Evolutionary conservation across 2,888 invertebrate genomes (phyloP).

Genomic region (Strigamia transsilvanica): DNA sequence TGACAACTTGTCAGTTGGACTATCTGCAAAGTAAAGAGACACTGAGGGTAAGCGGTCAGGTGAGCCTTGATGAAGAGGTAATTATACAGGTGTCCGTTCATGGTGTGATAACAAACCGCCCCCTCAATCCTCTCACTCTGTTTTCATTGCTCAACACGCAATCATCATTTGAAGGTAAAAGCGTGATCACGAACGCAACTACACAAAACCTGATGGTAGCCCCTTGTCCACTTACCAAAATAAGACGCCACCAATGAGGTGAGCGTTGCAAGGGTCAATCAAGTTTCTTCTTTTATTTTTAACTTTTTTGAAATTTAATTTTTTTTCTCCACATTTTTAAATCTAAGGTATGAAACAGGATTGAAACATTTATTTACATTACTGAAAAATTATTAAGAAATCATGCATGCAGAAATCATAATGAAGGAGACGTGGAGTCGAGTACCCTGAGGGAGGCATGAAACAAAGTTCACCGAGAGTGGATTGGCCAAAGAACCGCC

Average conservation of each 20-base stretch:
- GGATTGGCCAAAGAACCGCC: constrained; percentile 48
- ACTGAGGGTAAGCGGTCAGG: constrained; percentile 35
- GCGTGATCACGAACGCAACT: constrained; percentile 11
- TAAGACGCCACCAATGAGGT: constrained; percentile 39
- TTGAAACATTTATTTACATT: constrained; percentile 4
- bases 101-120: constrained; percentile 36
- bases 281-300: neutral
- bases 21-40: neutral
- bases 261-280: constrained; percentile 14
- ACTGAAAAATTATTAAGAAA: constrained; percentile 19
- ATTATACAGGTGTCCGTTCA: constrained; percentile 42
- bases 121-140: constrained; percentile 25
- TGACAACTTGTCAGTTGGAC: neutral
- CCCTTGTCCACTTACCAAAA: constrained; percentile 19
- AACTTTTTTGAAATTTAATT: neutral
- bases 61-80: constrained; percentile 44
- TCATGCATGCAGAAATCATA: constrained; percentile 31
- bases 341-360: neutral
- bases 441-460: constrained; percentile 48
- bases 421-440: constrained; percentile 45
- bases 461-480: constrained; percentile 43
- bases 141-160: constrained; percentile 29
- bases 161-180: constrained; percentile 30
- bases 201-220: constrained; percentile 21
- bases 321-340: neutral